A percentile compares a stretch with the other conserved stretches of the same genome.
phyloP scores from a whole-genome alignment of 2,797 vertebrate species.

The Eremophila alpestris region DNA sequence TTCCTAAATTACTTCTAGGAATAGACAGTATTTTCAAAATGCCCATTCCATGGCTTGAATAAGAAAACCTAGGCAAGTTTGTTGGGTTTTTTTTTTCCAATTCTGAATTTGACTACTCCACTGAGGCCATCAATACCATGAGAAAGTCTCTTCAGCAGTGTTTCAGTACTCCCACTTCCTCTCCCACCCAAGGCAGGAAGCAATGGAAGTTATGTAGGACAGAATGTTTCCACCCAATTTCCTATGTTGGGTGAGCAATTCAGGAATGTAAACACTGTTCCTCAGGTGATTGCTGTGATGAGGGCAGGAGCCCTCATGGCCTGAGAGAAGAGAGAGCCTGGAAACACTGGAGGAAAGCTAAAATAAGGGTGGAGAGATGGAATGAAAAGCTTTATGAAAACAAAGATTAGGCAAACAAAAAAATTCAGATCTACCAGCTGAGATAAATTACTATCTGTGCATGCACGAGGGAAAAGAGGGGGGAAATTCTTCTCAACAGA shows the following conservation, averaged over 20 bases:
- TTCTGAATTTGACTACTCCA: neutral
- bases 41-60: neutral
- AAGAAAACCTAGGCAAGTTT: neutral
- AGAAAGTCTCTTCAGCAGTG: neutral
- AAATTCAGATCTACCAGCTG: neutral
- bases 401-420: neutral
- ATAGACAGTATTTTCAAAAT: neutral
- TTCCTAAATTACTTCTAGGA: neutral
- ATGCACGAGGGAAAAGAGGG: neutral
- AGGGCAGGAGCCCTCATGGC: neutral
- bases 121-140: neutral
- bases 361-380: neutral
- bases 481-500: neutral
- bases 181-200: constrained; percentile 59
- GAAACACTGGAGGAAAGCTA: neutral
- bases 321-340: neutral
- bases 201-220: constrained; percentile 58
- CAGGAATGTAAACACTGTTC: constrained; percentile 42
- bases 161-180: constrained; percentile 45
- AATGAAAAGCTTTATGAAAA: neutral
- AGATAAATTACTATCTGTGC: neutral
- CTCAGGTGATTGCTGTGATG: neutral
- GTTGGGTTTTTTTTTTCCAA: neutral
- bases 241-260: constrained; percentile 34
- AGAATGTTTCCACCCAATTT: constrained; percentile 53